These are phyloP conservation scores for Parnassius glacialis DNA, from an alignment of 2,888 invertebrate genomes.

Conservation along the genomic window DNA sequence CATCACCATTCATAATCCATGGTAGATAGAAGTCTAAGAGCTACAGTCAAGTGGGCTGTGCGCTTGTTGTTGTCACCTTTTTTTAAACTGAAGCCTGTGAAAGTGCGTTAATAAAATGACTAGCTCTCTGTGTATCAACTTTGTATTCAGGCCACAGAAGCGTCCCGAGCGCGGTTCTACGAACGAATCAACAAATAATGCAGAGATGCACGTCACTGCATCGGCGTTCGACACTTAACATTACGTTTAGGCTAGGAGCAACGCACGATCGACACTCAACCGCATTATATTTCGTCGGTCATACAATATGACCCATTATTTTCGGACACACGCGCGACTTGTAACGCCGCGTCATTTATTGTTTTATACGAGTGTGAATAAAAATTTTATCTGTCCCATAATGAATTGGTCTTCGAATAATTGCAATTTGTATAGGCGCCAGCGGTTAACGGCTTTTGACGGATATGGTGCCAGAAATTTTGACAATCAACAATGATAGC, in stretches of 20 bases:
- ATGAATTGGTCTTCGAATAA: conserved; percentile 10
- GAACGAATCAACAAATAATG: conserved; percentile 52
- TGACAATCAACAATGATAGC: conserved; percentile 5
- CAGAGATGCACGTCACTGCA: conserved; percentile 49
- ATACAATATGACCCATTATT: conserved; percentile 20
- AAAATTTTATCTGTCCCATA: conserved; percentile 22
- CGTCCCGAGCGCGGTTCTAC: conserved; percentile 48
- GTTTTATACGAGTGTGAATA: conserved; percentile 29
- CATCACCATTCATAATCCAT: too few relatives aligned
- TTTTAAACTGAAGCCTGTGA: too few relatives aligned
- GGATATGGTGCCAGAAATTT: conserved; percentile 9
- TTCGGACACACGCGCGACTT: conserved; percentile 13
- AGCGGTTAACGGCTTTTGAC: conserved; percentile 7
- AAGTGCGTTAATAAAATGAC: not conserved
- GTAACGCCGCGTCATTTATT: conserved; percentile 22
- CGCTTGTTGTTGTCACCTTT: too few relatives aligned
- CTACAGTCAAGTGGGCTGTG: too few relatives aligned
- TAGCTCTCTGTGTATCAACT: conserved; percentile 17
- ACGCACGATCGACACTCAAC: conserved; percentile 34
- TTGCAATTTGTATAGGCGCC: conserved; percentile 13
- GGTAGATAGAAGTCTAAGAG: too few relatives aligned
- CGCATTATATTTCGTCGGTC: conserved; percentile 29
- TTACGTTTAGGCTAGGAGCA: conserved; percentile 42
- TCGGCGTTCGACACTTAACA: conserved; percentile 34
- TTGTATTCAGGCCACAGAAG: conserved; percentile 30